phyloP scores from a whole-genome alignment of 2,888 invertebrate genomes.

The Lydus trimaculatus region DNA sequence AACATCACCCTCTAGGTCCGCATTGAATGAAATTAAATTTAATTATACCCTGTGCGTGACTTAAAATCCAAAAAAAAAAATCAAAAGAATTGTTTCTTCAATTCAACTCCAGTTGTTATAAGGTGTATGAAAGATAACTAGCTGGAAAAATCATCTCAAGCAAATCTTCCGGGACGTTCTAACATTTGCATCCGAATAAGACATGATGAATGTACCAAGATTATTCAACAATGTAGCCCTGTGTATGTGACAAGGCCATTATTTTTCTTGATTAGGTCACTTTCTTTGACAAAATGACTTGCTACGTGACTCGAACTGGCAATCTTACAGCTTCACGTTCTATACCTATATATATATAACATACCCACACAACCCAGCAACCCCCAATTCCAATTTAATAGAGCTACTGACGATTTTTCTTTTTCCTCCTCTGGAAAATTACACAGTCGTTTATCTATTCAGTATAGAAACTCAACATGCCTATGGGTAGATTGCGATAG shows the following conservation, averaged over 20 bases:
- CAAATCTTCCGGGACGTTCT: not conserved
- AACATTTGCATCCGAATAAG: slow-evolving; percentile 36
- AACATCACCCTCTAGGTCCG: not conserved
- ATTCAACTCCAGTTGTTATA: not conserved
- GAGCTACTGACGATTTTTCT: slow-evolving; percentile 8
- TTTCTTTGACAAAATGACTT: slow-evolving; percentile 56
- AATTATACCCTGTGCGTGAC: not conserved
- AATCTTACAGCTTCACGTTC: not conserved
- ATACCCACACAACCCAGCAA: not conserved
- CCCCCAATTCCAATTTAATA: slow-evolving; percentile 7
- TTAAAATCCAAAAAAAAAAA: not conserved
- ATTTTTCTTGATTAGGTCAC: slow-evolving; percentile 58
- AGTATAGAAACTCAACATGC: not conserved
- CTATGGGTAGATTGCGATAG: not conserved
- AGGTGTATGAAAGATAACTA: not conserved
- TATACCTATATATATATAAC: not conserved
- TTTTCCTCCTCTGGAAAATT: not conserved
- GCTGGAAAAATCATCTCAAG: not conserved
- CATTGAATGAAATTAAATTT: not conserved
- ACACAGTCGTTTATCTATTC: not conserved
- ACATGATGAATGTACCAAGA: slow-evolving; percentile 43
- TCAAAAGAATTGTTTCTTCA: not conserved
- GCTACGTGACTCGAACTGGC: slow-evolving; percentile 49
- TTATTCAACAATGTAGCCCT: slow-evolving; percentile 47
- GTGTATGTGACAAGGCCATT: slow-evolving; percentile 53